Base-by-base conservation (phyloP, 2,888 invertebrate genomes). In the Eucera pruinosa region DNA sequence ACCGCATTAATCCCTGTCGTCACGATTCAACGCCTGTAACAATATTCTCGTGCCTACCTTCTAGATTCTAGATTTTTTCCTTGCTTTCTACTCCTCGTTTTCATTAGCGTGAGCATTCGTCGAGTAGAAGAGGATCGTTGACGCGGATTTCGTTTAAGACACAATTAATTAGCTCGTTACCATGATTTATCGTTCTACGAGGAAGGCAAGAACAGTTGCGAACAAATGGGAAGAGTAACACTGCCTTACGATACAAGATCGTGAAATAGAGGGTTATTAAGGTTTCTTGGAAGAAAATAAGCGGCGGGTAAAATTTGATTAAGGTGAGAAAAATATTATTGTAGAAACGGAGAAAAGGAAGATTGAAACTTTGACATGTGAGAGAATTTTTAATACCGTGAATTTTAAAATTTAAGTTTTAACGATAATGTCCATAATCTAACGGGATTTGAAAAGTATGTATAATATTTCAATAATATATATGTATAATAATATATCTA, bases 161-260 rank as follows among this genome's bases (percentile, higher is more conserved):
- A 25, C 62, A 11, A 68, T 62, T 68, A 62, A 68, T 68, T 68
- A 33, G 18, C 39, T 62, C 62, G 50, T 68, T 62, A 68, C 50
- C 9, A 1, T n/a, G 18, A 62, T 68, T 50, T 61, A 62, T 39
- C 30, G 23, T 18, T 15, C 11, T 1, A 3, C 11, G 23, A 13
- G 18, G 11, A 9, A n/a, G 2, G 7, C n/a, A 5, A 13, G 27
- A 9, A 11, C 2, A 4, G 15, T 30, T 3, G 0, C 20, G 15
- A 11, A 33, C 13, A 25, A 25, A 47, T 5, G 23, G n/a, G 5
- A 25, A 18, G 0, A 25, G 15, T 4, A 27, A 13, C 2, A 7
- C 2, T 9, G 9, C 5, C 5, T 20, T n/a, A 20, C 20, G 41
- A 30, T 30, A n/a, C 7, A 23, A 57, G 18, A 45, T 45, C 55